A percentile compares a stretch with the other conserved stretches of the same genome.
Evolutionary conservation across 2,113 vertebrate species (phyloP).

Genomic region (Pelvicachromis taeniatus): DNA sequence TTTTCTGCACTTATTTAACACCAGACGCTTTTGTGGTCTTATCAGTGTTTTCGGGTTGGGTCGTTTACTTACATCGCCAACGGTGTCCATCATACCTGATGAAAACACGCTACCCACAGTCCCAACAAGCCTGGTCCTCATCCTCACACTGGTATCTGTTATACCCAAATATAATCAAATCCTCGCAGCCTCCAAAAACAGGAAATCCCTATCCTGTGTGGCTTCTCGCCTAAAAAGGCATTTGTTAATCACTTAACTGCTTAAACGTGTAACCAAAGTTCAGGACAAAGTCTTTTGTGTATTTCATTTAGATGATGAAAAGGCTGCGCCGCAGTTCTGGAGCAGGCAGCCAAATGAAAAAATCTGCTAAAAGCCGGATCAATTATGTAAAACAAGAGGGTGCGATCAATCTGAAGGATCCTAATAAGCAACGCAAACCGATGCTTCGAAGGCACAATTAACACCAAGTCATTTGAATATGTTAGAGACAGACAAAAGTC

Average conservation of each 20-base stretch:
- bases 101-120: not conserved
- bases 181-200: not conserved
- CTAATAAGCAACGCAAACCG: not conserved
- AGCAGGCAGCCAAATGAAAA: not conserved
- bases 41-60: not conserved
- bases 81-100: not conserved
- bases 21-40: accelerated
- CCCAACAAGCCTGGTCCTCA: not conserved
- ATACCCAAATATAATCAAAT: not conserved
- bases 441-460: slow-evolving; percentile 20
- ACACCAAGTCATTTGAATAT: slow-evolving; percentile 14
- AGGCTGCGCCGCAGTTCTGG: not conserved
- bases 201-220: not conserved
- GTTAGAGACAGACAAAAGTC: not conserved
- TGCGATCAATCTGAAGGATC: not conserved
- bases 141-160: not conserved
- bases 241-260: not conserved
- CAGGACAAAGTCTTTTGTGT: not conserved
- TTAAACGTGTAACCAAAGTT: not conserved
- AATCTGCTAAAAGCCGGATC: not conserved
- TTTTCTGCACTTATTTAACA: not conserved
- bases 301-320: not conserved
- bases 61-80: not conserved
- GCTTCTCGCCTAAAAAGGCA: not conserved
- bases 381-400: not conserved